These are phyloP conservation scores for Micrasema minimum DNA, from an alignment of 1,140 invertebrate species.

Conservation along the genomic window DNA sequence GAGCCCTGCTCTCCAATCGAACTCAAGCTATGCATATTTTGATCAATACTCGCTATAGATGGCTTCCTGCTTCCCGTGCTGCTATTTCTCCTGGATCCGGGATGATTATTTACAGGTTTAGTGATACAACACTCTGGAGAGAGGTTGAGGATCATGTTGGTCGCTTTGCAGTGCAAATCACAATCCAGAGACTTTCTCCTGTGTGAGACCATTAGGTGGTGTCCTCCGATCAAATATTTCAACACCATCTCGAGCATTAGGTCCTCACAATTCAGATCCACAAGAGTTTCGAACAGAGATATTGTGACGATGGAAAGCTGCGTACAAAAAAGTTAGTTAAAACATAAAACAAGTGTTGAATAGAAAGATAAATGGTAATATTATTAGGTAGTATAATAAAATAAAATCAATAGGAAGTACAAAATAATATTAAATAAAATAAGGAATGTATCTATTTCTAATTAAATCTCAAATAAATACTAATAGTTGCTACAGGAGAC, in stretches of 20 bases:
- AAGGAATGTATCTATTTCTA: too few relatives aligned
- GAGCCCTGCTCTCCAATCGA: conserved; percentile 40
- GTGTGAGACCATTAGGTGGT: conserved; percentile 88
- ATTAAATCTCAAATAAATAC: too few relatives aligned
- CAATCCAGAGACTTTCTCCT: conserved; percentile 78
- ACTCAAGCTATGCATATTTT: conserved; percentile 43
- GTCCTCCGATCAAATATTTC: conserved; percentile 86
- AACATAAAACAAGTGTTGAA: too few relatives aligned
- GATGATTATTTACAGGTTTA: conserved; percentile 35
- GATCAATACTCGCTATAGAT: conserved; percentile 47
- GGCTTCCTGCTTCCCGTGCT: conserved; percentile 30
- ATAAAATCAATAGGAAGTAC: too few relatives aligned
- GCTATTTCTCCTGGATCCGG: conserved; percentile 53
- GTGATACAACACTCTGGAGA: conserved; percentile 74
- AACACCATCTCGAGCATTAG: conserved; percentile 94
- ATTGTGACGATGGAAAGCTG: conserved; percentile 91
- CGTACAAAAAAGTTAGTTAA: conserved; percentile 52
- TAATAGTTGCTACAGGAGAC: too few relatives aligned
- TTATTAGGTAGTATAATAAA: too few relatives aligned
- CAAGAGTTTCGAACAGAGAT: conserved; percentile 88
- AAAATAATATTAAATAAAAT: too few relatives aligned
- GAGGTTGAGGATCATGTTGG: conserved; percentile 85
- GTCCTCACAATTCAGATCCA: conserved; percentile 96
- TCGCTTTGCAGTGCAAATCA: conserved; percentile 83
- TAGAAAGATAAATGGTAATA: too few relatives aligned